These are phyloP conservation scores for Spinibarbus caldwelli DNA, from an alignment of 2,797 vertebrate genomes.

Conservation along the genomic window DNA sequence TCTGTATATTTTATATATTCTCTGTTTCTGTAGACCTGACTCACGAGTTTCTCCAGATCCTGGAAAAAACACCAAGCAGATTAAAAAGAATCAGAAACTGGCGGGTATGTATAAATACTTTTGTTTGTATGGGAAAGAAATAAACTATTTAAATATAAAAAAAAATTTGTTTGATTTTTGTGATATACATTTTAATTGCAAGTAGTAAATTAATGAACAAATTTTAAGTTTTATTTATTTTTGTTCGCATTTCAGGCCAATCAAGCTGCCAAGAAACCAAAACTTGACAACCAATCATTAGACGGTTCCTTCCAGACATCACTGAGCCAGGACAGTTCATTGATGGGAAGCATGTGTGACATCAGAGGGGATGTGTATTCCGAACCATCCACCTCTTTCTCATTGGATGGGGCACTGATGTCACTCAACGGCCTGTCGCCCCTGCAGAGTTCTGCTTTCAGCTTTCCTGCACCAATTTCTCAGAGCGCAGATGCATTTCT, in stretches of 20 bases:
- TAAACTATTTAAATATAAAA: background rate
- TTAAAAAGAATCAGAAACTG: conserved; percentile 98
- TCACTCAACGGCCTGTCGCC: conserved; percentile 83
- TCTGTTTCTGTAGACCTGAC: conserved; percentile 86
- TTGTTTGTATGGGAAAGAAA: background rate
- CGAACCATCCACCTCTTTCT: conserved; percentile 83
- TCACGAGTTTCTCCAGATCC: conserved; percentile 98
- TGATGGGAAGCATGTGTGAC: conserved; percentile 86
- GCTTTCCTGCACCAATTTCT: conserved; percentile 75
- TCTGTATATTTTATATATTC: too few species aligned
- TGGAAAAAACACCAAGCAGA: conserved; percentile 97
- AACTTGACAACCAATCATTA: conserved; percentile 84
- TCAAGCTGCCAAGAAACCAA: conserved; percentile 94
- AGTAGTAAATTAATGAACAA: background rate
- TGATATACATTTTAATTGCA: background rate
- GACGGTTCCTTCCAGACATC: conserved; percentile 85
- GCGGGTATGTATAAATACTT: conserved; percentile 81
- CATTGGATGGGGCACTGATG: conserved; percentile 83
- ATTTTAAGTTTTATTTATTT: background rate
- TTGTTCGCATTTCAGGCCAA: conserved; percentile 79
- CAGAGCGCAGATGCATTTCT: conserved; percentile 67
- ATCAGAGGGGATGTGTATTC: conserved; percentile 82
- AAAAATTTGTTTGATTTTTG: background rate
- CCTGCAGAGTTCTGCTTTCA: conserved; percentile 83
- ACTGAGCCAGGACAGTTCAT: conserved; percentile 81